Conservation (phyloP, 2,113 vertebrate species). For the Mastomys natalensis region DNA sequence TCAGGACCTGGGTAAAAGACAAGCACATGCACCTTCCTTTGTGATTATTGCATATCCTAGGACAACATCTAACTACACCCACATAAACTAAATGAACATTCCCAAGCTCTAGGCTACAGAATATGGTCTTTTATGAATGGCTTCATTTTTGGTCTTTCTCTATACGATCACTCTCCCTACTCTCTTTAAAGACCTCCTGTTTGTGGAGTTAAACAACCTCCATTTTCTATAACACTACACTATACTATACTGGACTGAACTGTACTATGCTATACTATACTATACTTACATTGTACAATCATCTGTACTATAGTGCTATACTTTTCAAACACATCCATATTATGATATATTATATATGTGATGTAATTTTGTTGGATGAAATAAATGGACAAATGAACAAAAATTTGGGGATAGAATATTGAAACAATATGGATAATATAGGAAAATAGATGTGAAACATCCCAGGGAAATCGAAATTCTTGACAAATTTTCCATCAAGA, state of each 20-base stretch:
- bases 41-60: background rate
- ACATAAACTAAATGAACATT: background rate
- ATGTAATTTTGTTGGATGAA: background rate
- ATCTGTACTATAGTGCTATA: too few relatives aligned
- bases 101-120: background rate
- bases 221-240: background rate
- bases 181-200: background rate
- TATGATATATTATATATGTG: background rate
- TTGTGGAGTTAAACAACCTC: background rate
- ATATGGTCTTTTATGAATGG: background rate
- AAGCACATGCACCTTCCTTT: background rate
- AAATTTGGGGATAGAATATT: background rate
- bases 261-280: too few relatives aligned
- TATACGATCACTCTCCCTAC: fast-evolving
- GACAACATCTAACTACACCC: background rate
- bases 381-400: background rate
- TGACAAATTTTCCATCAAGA: constrained; percentile 24
- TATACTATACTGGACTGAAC: background rate
- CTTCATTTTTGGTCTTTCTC: background rate
- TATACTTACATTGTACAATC: too few relatives aligned
- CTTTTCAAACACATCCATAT: background rate
- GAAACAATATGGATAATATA: background rate
- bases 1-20: background rate
- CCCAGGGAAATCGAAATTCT: background rate
- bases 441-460: background rate